Conservation (phyloP, 2,888 invertebrate species). For the Rhyacophila evoluta region DNA sequence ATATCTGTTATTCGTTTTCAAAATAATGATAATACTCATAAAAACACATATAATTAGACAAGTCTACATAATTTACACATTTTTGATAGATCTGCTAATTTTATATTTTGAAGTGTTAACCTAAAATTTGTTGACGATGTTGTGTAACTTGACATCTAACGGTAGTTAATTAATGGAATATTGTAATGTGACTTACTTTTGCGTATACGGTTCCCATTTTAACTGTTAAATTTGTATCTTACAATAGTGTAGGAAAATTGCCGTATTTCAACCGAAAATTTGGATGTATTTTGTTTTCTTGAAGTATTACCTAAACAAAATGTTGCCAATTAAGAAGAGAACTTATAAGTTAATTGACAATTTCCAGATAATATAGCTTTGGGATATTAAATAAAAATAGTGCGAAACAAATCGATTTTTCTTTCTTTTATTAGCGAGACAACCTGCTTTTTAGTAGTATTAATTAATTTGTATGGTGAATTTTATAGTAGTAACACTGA, state of each 20-base stretch:
- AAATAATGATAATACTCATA: no score
- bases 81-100: not conserved
- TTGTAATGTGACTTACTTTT: conserved; percentile 59
- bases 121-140: conserved; percentile 34
- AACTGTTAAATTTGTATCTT: not conserved
- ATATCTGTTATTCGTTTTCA: no score
- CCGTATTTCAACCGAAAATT: not conserved
- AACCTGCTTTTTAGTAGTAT: no score
- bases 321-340: not conserved
- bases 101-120: conserved; percentile 26
- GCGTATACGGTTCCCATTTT: conserved; percentile 64
- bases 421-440: no score
- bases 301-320: conserved; percentile 9
- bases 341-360: not conserved
- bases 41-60: no score
- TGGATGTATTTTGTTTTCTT: conserved; percentile 7
- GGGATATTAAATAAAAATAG: no score
- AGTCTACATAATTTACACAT: no score
- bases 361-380: no score
- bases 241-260: not conserved
- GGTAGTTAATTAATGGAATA: not conserved
- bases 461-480: no score
- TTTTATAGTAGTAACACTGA: no score
- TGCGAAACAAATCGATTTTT: no score
- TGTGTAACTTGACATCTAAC: conserved; percentile 40